Percentiles rank a stretch among this genome's conserved stretches.
Evolutionary conservation across 2,113 vertebrate genomes (phyloP).

Genomic region (Toxostoma redivivum): DNA sequence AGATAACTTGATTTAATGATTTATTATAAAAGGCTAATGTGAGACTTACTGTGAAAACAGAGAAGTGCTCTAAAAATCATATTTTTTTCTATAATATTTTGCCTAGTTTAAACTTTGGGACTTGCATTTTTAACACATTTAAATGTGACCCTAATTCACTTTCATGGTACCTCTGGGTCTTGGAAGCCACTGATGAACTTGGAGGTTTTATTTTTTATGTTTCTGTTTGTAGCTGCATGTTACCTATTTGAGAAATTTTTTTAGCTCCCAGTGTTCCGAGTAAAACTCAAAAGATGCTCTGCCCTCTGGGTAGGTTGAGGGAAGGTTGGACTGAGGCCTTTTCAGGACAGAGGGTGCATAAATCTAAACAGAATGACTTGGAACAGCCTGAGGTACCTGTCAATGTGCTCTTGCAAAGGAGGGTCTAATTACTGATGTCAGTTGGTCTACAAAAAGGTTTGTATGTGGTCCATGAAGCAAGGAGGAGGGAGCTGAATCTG

Average conservation of each 20-base stretch:
- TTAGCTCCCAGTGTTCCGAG: not conserved
- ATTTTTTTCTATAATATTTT: not conserved
- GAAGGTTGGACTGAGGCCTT: constrained; percentile 2
- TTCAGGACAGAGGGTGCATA: constrained; percentile 39
- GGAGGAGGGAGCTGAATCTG: constrained; percentile 9
- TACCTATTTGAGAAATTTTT: not conserved
- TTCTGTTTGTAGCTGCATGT: not conserved
- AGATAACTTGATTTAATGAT: not conserved
- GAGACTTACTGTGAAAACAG: not conserved
- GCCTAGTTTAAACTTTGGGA: not conserved
- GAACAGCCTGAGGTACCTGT: constrained; percentile 54
- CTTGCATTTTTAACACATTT: not conserved
- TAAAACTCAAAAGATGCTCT: constrained; percentile 6
- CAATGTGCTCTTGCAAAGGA: not conserved
- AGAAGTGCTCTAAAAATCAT: not conserved
- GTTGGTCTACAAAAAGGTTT: not conserved
- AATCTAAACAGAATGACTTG: not conserved
- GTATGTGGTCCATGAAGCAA: not conserved
- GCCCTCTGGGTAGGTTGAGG: constrained; percentile 30
- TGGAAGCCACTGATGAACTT: not conserved
- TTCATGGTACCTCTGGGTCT: not conserved
- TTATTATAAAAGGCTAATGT: not conserved
- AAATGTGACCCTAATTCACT: not conserved
- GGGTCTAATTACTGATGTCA: constrained; percentile 53
- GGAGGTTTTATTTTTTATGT: not conserved